Conservation (phyloP, 2,797 vertebrate species). For the Helarctos malayanus region DNA sequence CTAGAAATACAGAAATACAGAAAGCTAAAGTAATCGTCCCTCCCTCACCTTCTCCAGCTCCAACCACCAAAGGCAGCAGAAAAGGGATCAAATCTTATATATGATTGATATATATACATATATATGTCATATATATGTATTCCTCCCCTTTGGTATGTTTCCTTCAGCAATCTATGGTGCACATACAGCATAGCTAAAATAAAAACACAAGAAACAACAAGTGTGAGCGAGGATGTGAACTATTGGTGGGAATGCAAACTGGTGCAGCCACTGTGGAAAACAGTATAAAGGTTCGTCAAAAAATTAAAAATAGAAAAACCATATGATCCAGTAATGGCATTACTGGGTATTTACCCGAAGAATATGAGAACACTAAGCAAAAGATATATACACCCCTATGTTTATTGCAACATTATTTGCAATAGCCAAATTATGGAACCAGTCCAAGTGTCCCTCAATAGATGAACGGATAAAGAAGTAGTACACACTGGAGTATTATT, state of each 20-base stretch:
- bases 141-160: neutral
- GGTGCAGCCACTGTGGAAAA: neutral
- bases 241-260: neutral
- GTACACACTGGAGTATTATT: neutral
- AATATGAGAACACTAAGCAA: neutral
- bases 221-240: neutral
- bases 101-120: neutral
- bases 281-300: neutral
- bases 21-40: neutral
- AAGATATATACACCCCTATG: neutral
- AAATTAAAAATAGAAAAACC: neutral
- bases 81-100: neutral
- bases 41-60: neutral
- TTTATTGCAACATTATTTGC: neutral
- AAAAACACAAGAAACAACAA: neutral
- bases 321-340: neutral
- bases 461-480: neutral
- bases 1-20: neutral
- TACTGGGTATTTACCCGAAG: neutral
- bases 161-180: neutral
- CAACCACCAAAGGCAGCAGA: neutral
- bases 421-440: neutral
- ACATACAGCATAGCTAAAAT: neutral
- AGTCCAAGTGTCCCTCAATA: neutral
- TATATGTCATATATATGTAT: neutral